Evolutionary conservation across 2,888 invertebrate species (phyloP).

Genomic region (Shargacucullia verbasci): DNA sequence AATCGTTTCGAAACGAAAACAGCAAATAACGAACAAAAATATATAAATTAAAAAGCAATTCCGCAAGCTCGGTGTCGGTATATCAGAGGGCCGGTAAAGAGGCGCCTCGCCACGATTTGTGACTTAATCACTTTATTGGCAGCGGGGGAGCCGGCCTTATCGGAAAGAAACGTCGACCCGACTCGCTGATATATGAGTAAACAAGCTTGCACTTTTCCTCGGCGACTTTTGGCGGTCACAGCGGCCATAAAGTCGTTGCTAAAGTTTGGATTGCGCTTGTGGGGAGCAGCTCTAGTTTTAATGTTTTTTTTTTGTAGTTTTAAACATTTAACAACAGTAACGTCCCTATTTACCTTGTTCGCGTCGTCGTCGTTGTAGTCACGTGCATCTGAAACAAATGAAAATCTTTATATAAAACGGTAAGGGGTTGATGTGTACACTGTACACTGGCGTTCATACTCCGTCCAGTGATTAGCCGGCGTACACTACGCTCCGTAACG

Average conservation of each 20-base stretch:
- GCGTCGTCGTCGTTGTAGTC: slow-evolving; percentile 76
- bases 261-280: slow-evolving; percentile 81
- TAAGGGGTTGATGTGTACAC: slow-evolving; percentile 72
- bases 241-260: slow-evolving; percentile 82
- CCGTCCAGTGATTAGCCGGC: slow-evolving; percentile 83
- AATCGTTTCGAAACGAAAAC: slow-evolving; percentile 31
- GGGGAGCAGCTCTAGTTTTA: slow-evolving; percentile 70
- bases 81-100: slow-evolving; percentile 66
- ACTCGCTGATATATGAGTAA: slow-evolving; percentile 85
- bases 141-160: slow-evolving; percentile 85
- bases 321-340: slow-evolving; percentile 59
- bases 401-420: slow-evolving; percentile 53
- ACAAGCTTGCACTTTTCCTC: slow-evolving; percentile 87
- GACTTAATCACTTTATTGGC: slow-evolving; percentile 89
- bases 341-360: slow-evolving; percentile 77
- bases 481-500: slow-evolving; percentile 78
- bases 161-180: slow-evolving; percentile 84
- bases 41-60: slow-evolving; percentile 59
- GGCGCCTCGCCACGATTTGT: slow-evolving; percentile 83
- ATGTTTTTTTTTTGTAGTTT: slow-evolving; percentile 72
- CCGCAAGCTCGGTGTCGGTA: slow-evolving; percentile 56
- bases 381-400: slow-evolving; percentile 81
- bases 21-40: slow-evolving; percentile 51
- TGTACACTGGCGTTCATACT: slow-evolving; percentile 69
- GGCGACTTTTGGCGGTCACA: slow-evolving; percentile 85